Conservation (phyloP, 2,888 invertebrate species). For the Choreutis nemorana region DNA sequence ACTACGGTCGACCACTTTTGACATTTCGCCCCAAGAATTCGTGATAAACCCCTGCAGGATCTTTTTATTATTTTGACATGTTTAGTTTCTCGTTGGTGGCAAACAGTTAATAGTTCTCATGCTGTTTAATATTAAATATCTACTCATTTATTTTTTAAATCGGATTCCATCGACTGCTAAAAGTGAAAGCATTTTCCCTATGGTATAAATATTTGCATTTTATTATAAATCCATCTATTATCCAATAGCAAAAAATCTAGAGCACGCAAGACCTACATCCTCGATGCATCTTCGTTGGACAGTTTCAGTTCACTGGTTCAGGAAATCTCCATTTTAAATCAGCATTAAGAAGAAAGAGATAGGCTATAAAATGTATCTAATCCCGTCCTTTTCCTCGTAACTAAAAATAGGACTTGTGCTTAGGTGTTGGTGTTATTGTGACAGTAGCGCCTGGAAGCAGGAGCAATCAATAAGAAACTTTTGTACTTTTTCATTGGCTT, state of each 20-base stretch:
- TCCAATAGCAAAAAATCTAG: not conserved
- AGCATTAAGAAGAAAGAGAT: no score
- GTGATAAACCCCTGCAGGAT: no score
- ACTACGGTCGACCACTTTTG: conserved; percentile 30
- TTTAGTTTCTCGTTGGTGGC: conserved; percentile 5
- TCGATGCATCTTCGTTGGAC: conserved; percentile 16
- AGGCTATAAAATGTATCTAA: no score
- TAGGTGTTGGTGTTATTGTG: conserved; percentile 1
- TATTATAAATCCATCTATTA: not conserved
- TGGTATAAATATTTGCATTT: no score
- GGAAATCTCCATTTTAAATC: no score
- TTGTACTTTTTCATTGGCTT: conserved; percentile 23
- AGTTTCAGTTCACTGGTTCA: conserved; percentile 6
- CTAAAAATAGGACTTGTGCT: conserved; percentile 10
- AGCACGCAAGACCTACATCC: not conserved
- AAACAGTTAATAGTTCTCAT: conserved; percentile 5
- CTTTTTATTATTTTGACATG: conserved; percentile 1
- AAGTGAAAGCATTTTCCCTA: no score
- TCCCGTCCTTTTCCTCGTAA: conserved; percentile 3
- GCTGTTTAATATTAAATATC: no score
- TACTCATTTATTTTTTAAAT: no score
- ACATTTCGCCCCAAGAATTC: no score
- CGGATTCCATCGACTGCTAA: no score
- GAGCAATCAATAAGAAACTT: conserved; percentile 39
- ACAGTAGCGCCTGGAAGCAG: conserved; percentile 19